A percentile compares a stretch with the other conserved stretches of the same genome.
These are phyloP conservation scores for Andrena hattorfiana DNA, from an alignment of 2,888 invertebrate species.

Conservation along the genomic window DNA sequence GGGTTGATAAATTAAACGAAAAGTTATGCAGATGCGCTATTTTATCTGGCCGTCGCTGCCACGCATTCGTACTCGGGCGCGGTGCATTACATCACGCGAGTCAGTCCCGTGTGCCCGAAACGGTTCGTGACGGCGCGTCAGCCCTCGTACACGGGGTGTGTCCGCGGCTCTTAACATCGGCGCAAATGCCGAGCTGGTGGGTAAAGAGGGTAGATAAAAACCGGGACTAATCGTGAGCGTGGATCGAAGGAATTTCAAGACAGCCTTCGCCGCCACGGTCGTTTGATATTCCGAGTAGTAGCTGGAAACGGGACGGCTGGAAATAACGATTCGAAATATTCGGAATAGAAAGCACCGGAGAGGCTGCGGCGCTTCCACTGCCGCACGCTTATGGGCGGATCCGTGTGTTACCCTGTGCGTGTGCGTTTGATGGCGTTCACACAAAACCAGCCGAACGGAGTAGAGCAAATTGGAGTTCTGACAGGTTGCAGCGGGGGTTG, in stretches of 20 bases:
- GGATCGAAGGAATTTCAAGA: not conserved
- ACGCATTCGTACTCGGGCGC: constrained; percentile 3
- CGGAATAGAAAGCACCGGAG: not conserved
- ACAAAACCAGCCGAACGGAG: constrained; percentile 50
- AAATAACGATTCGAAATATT: not conserved
- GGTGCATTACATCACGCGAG: not conserved
- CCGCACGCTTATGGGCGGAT: not conserved
- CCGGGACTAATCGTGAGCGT: no score
- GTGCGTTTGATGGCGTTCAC: constrained; percentile 31
- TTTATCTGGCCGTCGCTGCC: constrained; percentile 22
- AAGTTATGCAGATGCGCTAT: constrained; percentile 49
- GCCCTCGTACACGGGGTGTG: not conserved
- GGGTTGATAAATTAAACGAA: constrained; percentile 59
- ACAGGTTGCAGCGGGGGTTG: constrained; percentile 73
- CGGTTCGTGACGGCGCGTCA: not conserved
- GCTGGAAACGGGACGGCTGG: not conserved
- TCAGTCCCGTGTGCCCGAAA: not conserved
- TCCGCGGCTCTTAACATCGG: not conserved
- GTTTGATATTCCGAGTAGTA: not conserved
- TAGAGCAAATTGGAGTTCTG: constrained; percentile 72
- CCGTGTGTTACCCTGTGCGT: not conserved
- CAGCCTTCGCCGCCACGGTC: not conserved
- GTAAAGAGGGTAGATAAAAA: no score
- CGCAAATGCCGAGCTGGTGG: no score
- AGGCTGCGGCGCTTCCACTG: constrained; percentile 7